Conservation (phyloP, 64 coral and sea anemone species). For the Stylophora pistillata region DNA sequence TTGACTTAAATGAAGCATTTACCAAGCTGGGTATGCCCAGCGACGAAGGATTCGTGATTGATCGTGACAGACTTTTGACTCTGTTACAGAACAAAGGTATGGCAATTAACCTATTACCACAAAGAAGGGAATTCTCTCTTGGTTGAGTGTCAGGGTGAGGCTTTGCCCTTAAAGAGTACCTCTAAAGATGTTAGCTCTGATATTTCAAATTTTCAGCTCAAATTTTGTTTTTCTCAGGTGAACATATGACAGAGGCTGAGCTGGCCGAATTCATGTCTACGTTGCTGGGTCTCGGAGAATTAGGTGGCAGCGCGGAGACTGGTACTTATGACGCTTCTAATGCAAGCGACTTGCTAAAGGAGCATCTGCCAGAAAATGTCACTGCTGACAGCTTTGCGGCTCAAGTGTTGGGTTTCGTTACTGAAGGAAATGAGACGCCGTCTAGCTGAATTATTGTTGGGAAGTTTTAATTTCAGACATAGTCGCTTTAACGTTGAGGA, state of each 20-base stretch:
- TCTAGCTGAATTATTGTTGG: not conserved
- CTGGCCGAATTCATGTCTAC: constrained; percentile 95
- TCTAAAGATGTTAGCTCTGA: too few relatives aligned
- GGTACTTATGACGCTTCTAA: constrained; percentile 78
- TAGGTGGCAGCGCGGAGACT: constrained; percentile 95
- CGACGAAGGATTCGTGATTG: constrained; percentile 67
- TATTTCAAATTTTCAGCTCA: too few relatives aligned
- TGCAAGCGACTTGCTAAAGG: constrained; percentile 45
- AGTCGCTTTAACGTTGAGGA: not conserved
- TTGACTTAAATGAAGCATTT: constrained; percentile 86
- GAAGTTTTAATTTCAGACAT: not conserved
- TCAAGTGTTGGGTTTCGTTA: constrained; percentile 86
- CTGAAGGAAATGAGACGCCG: constrained; percentile 26
- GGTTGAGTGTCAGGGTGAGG: too few relatives aligned
- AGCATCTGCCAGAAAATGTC: constrained; percentile 85
- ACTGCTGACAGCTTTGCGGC: constrained; percentile 94
- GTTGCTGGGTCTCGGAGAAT: constrained; percentile 81
- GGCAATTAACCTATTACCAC: not conserved
- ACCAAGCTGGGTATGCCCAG: constrained; percentile 71
- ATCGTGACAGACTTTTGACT: constrained; percentile 62
- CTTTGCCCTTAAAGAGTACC: too few relatives aligned
- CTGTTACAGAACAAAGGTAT: constrained; percentile 95
- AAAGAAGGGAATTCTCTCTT: not conserved
- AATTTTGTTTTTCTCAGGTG: constrained; percentile 59
- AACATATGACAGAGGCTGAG: constrained; percentile 95